Evolutionary conservation across 2,888 invertebrate species (phyloP), one percentile per base, ranked within the genome.

Genomic region (Diogma glabrata): DNA sequence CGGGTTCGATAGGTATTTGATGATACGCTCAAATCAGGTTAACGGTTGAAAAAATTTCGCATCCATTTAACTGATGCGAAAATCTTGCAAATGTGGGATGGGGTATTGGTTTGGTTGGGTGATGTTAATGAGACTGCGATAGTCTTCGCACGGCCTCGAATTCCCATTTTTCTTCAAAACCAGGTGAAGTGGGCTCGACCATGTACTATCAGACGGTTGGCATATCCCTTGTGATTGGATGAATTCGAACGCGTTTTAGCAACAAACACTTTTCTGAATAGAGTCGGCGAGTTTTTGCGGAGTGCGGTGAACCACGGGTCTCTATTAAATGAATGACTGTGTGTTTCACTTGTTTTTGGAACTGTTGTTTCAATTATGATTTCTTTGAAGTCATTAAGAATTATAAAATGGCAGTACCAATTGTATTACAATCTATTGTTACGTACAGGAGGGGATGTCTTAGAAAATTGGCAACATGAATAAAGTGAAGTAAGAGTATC

Each of bases 121-220:
- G 1, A 49, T 48, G 0, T 55, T 50, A 45, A 65, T 67, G 0
- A 67, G 52, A 1, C 19, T 26, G 1, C 64, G 54, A 46, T 62
- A 65, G 36, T 67, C 63, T 0, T 64, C 63, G 49, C 64, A 63
- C 0, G 62, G 59, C 10, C 64, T 47, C 63, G 62, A 64, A 2
- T 51, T 50, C 1, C 56, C 57, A 7, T 57, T 49, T 22, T 51
- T 52, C 51, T 63, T 64, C 8, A 49, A 52, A 8, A 58, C 60
- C 54, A 65, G 51, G 48, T 64, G 63, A 1, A 71, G 55, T 2
- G 66, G 70, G 40, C 61, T 65, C 0, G 68, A 59, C 67, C 66
- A 71, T 3, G 59, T 54, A 30, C 67, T 67, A 4, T 61, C 63
- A 0, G 69, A 70, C 0, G 66, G 69, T 3, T 67, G 58, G 28